Percentiles rank a stretch among this genome's conserved stretches.
phyloP scores from a whole-genome alignment of 2,888 invertebrate genomes.

The Prosopocoilus inquinatus region DNA sequence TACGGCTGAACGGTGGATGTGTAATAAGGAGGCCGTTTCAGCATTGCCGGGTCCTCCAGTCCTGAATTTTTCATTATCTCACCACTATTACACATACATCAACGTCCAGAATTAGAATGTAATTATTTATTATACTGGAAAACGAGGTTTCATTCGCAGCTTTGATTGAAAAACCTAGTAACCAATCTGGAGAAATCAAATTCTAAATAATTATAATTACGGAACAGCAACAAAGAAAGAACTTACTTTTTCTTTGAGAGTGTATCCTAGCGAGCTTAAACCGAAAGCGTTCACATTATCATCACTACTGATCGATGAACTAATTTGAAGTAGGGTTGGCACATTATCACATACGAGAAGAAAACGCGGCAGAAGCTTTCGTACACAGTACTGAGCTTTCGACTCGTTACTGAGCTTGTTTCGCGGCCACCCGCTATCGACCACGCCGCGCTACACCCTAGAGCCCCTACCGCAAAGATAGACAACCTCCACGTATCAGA shows the following conservation, averaged over 20 bases:
- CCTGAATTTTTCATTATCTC: too few relatives aligned
- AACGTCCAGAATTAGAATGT: too few relatives aligned
- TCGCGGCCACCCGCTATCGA: conserved; percentile 38
- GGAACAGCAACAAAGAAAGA: too few relatives aligned
- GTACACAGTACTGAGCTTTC: conserved; percentile 36
- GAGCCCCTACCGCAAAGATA: conserved; percentile 39
- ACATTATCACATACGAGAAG: conserved; percentile 35
- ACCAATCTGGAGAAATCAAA: too few relatives aligned
- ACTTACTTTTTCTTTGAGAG: not conserved
- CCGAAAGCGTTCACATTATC: conserved; percentile 14
- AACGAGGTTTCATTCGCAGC: too few relatives aligned
- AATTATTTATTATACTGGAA: too few relatives aligned
- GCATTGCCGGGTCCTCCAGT: too few relatives aligned
- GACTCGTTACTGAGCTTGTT: conserved; percentile 37
- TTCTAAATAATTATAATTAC: too few relatives aligned
- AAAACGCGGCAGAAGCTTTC: conserved; percentile 27
- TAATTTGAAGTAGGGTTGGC: conserved; percentile 29
- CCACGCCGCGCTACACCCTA: conserved; percentile 36
- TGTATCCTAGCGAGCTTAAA: not conserved
- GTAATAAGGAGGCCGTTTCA: too few relatives aligned
- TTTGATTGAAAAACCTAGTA: too few relatives aligned
- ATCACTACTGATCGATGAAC: conserved; percentile 3
- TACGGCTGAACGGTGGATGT: too few relatives aligned
- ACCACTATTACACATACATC: too few relatives aligned
- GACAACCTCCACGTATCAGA: conserved; percentile 21